Conservation (phyloP, 2,797 vertebrate genomes). For the Microhierax caerulescens region DNA sequence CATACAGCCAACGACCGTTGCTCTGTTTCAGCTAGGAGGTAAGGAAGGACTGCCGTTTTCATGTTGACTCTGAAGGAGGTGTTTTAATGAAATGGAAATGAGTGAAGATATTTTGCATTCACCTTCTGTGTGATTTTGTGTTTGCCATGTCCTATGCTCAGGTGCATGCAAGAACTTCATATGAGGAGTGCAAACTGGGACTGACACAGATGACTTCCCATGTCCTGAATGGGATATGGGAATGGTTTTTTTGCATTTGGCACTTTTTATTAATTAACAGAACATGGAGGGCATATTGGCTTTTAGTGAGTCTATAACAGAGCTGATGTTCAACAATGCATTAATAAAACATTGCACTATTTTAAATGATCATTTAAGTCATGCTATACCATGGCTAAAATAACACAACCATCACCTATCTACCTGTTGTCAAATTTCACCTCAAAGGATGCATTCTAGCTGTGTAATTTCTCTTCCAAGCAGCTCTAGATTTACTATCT, state of each 20-base stretch:
- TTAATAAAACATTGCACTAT: neutral
- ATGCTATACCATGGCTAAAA: neutral
- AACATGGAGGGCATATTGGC: neutral
- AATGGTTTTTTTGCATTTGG: neutral
- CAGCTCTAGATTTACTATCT: neutral
- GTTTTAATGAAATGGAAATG: neutral
- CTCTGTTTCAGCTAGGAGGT: neutral
- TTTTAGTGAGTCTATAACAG: neutral
- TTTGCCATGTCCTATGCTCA: neutral
- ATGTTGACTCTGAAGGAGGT: neutral
- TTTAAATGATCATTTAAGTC: neutral
- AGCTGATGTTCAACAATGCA: neutral
- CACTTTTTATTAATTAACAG: neutral
- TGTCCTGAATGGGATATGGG: neutral
- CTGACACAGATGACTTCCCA: neutral
- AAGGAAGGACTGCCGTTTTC: neutral
- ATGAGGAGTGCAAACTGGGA: neutral
- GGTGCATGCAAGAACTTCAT: neutral
- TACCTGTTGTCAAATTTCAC: constrained; percentile 26
- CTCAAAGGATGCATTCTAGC: neutral
- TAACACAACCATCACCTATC: neutral
- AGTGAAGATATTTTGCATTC: neutral
- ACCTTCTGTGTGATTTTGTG: neutral
- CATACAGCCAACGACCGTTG: neutral
- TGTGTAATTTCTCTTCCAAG: constrained; percentile 13